phyloP scores from a whole-genome alignment of 2,888 invertebrate genomes.

The Coenonympha glycerion region DNA sequence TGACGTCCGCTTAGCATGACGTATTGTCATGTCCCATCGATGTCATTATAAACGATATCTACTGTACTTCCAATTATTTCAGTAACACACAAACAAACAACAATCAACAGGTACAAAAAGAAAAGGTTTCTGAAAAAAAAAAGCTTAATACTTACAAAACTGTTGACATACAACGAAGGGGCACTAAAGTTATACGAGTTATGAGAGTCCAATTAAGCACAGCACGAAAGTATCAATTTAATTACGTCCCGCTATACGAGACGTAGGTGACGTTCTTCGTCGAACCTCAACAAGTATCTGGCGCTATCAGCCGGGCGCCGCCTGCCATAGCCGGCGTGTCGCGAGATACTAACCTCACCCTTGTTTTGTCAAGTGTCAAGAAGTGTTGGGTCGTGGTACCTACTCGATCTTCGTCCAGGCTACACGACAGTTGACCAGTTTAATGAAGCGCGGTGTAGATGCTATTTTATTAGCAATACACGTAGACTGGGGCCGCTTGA shows the following conservation, averaged over 20 bases:
- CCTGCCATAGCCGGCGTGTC: slow-evolving; percentile 15
- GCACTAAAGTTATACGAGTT: too few species aligned
- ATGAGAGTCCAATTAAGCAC: not conserved
- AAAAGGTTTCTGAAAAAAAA: too few species aligned
- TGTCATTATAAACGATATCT: too few species aligned
- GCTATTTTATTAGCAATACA: too few species aligned
- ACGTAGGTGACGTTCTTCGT: not conserved
- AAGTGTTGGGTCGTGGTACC: slow-evolving; percentile 20
- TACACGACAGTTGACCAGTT: too few species aligned
- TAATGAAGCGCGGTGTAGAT: too few species aligned
- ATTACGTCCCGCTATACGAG: not conserved
- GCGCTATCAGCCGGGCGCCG: not conserved
- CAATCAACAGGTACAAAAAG: too few species aligned
- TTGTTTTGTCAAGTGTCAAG: slow-evolving; percentile 23
- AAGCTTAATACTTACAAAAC: not conserved
- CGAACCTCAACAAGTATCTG: not conserved
- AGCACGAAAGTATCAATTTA: not conserved
- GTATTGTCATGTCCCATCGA: too few species aligned
- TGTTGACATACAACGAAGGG: not conserved
- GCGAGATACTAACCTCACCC: slow-evolving; percentile 20
- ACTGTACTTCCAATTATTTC: too few species aligned
- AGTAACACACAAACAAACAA: too few species aligned
- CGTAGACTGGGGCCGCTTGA: too few species aligned
- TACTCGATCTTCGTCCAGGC: not conserved
- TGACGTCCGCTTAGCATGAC: too few species aligned